Evolutionary conservation across 2,888 invertebrate genomes (phyloP).

Genomic region (Gnatocerus cornutus): DNA sequence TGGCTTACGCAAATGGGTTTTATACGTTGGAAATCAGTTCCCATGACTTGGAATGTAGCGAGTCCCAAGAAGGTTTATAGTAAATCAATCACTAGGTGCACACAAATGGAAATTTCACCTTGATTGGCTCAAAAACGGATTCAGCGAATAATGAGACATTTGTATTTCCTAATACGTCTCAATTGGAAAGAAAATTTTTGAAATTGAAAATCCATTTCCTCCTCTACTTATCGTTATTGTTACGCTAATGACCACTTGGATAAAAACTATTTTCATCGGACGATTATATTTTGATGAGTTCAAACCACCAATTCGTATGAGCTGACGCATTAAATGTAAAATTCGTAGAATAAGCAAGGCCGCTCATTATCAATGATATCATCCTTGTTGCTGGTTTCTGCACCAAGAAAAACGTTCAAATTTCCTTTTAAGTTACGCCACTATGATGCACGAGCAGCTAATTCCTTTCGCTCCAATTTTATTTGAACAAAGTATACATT

Average conservation of each 20-base stretch:
- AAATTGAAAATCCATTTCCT: too few relatives aligned
- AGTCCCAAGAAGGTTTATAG: constrained; percentile 57
- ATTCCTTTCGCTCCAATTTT: too few relatives aligned
- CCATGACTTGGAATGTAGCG: constrained; percentile 62
- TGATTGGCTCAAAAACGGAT: constrained; percentile 53
- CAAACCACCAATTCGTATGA: constrained; percentile 51
- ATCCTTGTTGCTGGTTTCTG: constrained; percentile 43
- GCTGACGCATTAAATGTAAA: constrained; percentile 55
- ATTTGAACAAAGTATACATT: too few relatives aligned
- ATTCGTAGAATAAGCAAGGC: constrained; percentile 59
- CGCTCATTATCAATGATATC: constrained; percentile 62
- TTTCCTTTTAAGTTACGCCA: too few relatives aligned
- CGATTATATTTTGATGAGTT: not conserved
- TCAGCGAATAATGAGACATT: constrained; percentile 2
- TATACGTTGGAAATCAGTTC: constrained; percentile 61
- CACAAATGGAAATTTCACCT: constrained; percentile 62
- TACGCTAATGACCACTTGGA: too few relatives aligned
- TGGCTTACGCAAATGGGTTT: constrained; percentile 37
- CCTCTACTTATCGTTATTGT: too few relatives aligned
- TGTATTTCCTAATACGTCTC: not conserved
- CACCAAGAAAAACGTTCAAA: not conserved
- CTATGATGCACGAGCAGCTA: too few relatives aligned
- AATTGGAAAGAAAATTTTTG: not conserved
- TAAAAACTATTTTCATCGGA: not conserved
- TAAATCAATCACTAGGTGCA: constrained; percentile 60